Conservation (phyloP, 2,888 invertebrate genomes). For the Caenorhabditis wallacei region DNA sequence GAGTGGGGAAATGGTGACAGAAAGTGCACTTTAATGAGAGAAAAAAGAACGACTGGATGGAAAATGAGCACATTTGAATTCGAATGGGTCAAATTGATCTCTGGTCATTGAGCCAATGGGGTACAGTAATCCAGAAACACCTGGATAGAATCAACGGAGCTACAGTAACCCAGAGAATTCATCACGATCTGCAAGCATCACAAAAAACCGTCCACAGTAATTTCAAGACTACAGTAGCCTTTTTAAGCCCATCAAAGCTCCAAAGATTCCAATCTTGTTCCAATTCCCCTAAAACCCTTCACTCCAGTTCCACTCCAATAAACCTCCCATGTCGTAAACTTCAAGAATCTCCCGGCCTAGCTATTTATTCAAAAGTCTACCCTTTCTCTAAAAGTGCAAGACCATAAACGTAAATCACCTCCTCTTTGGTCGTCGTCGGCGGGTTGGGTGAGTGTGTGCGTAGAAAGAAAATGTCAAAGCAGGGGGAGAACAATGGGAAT, state of each 20-base stretch:
- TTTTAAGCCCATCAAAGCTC: not conserved
- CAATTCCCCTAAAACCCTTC: not conserved
- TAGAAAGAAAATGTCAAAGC: not conserved
- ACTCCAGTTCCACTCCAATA: not conserved
- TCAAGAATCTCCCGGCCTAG: not conserved
- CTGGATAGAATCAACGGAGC: too few relatives aligned
- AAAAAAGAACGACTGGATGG: too few relatives aligned
- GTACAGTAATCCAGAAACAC: too few relatives aligned
- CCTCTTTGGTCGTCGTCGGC: not conserved
- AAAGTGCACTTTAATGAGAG: not conserved
- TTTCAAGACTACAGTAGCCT: too few relatives aligned
- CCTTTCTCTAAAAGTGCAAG: slow-evolving; percentile 28
- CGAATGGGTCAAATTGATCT: too few relatives aligned
- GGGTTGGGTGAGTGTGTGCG: not conserved
- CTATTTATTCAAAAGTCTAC: too few relatives aligned
- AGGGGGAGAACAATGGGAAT: slow-evolving; percentile 6
- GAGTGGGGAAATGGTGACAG: not conserved
- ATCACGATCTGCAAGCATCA: too few relatives aligned
- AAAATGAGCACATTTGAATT: not conserved
- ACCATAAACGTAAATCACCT: slow-evolving; percentile 54
- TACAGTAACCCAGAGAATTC: too few relatives aligned
- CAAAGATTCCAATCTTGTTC: not conserved
- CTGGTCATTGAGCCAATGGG: too few relatives aligned
- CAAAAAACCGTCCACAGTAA: too few relatives aligned
- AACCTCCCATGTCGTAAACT: slow-evolving; percentile 19